Percentiles rank a stretch among this genome's conserved stretches.
Evolutionary conservation across 1,140 invertebrate species (phyloP).

Genomic region (Cotesia chilonis): DNA sequence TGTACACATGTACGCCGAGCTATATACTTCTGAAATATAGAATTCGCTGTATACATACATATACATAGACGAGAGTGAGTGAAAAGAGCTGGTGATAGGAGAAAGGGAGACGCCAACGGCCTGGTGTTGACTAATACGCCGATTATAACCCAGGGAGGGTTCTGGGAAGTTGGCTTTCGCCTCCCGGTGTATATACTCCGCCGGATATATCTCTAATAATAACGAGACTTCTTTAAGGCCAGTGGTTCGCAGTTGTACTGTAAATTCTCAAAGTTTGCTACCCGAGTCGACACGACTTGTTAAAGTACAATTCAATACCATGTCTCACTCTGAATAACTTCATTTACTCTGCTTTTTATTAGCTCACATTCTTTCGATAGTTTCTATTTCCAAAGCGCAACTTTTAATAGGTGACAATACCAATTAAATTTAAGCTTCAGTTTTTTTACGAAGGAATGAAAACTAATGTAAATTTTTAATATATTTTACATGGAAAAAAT

Average conservation of each 20-base stretch:
- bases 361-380: too few relatives aligned
- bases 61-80: background rate
- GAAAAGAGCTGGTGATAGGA: background rate
- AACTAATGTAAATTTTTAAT: too few relatives aligned
- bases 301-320: background rate
- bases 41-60: background rate
- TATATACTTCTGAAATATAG: background rate
- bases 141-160: background rate
- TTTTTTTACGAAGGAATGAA: too few relatives aligned
- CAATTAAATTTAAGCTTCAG: too few relatives aligned
- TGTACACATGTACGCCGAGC: background rate
- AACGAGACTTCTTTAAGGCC: constrained; percentile 42
- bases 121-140: background rate
- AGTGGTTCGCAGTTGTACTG: constrained; percentile 49
- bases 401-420: too few relatives aligned
- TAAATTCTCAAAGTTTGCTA: constrained; percentile 51
- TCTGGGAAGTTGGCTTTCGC: constrained; percentile 10
- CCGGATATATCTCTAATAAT: constrained; percentile 42
- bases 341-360: background rate
- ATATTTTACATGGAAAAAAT: too few relatives aligned
- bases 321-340: background rate
- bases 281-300: background rate
- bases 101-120: background rate
- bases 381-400: too few relatives aligned
- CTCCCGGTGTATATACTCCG: too few relatives aligned